These are phyloP conservation scores for Drosophila sturtevanti DNA, from an alignment of 1,140 invertebrate species.

Conservation along the genomic window DNA sequence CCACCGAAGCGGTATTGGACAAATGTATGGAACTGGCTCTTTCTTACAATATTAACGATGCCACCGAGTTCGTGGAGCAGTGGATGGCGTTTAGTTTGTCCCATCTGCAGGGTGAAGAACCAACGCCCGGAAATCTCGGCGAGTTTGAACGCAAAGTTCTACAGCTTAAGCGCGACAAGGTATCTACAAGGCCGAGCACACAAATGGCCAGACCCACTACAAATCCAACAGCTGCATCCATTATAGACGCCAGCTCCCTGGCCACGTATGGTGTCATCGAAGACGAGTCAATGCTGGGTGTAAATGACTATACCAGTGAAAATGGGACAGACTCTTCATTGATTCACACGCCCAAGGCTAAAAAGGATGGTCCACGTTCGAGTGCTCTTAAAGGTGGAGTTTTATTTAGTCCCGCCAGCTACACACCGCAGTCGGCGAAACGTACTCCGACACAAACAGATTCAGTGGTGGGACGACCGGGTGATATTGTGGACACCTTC, in stretches of 20 bases:
- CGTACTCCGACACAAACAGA: neutral
- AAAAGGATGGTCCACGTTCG: constrained; percentile 14
- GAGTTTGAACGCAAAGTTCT: constrained; percentile 86
- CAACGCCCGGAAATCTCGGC: constrained; percentile 84
- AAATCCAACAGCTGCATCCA: neutral
- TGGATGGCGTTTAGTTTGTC: constrained; percentile 88
- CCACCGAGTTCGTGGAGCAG: constrained; percentile 87
- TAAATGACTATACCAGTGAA: constrained; percentile 53
- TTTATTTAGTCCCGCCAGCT: constrained; percentile 64
- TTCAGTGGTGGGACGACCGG: constrained; percentile 33
- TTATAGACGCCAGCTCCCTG: constrained; percentile 35
- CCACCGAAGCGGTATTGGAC: constrained; percentile 52
- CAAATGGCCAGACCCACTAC: constrained; percentile 26
- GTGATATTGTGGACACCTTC: constrained; percentile 62
- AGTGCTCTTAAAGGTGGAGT: constrained; percentile 39
- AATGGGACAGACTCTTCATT: constrained; percentile 7
- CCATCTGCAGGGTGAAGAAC: constrained; percentile 84
- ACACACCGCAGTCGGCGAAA: constrained; percentile 53
- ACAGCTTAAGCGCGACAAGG: constrained; percentile 83
- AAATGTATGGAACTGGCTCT: constrained; percentile 84
- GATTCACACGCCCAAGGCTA: constrained; percentile 57
- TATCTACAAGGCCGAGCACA: constrained; percentile 24
- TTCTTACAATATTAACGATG: constrained; percentile 84
- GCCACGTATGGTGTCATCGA: constrained; percentile 52
- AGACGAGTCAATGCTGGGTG: constrained; percentile 58